Base-by-base conservation (phyloP, 2,113 vertebrate species). In the Melanostigma gelatinosum region DNA sequence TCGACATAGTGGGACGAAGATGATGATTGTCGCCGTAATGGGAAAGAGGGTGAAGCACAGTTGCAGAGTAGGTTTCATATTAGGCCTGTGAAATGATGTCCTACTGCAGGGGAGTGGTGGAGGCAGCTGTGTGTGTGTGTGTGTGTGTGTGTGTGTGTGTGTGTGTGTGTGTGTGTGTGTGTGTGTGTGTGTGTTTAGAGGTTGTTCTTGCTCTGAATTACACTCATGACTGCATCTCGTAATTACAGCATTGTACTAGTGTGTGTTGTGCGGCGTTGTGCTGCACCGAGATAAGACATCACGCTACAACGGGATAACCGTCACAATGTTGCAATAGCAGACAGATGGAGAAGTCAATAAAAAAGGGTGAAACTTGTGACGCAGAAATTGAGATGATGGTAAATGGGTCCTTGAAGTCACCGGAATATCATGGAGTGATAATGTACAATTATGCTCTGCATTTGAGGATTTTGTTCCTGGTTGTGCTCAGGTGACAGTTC, bases 1-100 rank as follows among this genome's bases (percentile, higher is more conserved):
- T 82, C 91, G 89, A 88, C 91, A 89, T 60, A 64, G 68, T 64
- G 77, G 66, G 60, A 52, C 29, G 67, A 63, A 16, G 77, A 77
- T 50, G 77, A 86, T 91, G 89, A 92, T 90, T 90, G 88, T 83
- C 40, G 2, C 57, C 74, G 80, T 89, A 91, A 91, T 88, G 58
- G 88, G 83, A 81, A 75, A 88, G 74, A 89, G 84, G 85, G 71
- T 74, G 84, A 87, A 83, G 80, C 50, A n/a, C 72, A 85, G 79
- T 65, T 69, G 79, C 76, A 48, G 84, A 87, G 79, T 80, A 65
- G 90, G 71, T 80, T 89, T 87, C 77, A 71, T 85, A 88, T 84
- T 83, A 82, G 71, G 55, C 11, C 80, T 10, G 72, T 75, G 74
- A 87, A 88, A 91, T 88, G 24, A 84, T 87, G 72, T 85, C 77